phyloP scores from a whole-genome alignment of 2,888 invertebrate genomes.

The Drosophila dives region DNA sequence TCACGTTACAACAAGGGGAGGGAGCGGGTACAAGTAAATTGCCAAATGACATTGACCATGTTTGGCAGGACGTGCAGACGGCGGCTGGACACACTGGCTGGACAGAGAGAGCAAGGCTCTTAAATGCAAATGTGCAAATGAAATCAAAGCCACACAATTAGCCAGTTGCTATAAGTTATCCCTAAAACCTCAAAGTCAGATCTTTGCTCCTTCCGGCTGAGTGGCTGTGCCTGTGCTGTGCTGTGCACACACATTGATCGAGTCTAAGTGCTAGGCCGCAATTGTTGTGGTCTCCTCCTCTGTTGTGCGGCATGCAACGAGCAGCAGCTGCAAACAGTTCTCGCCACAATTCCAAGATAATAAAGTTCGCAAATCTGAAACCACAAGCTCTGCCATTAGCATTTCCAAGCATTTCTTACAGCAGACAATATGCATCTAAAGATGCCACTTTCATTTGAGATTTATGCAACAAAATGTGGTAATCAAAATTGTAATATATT shows the following conservation, averaged over 20 bases:
- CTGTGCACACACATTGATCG: slow-evolving; percentile 48
- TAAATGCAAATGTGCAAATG: slow-evolving; percentile 69
- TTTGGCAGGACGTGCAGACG: slow-evolving; percentile 26
- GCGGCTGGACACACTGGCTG: neutral
- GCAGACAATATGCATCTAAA: slow-evolving; percentile 1
- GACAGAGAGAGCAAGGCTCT: slow-evolving; percentile 29
- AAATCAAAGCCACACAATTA: slow-evolving; percentile 61
- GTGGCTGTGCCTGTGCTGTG: slow-evolving; percentile 1
- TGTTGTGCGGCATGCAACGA: slow-evolving; percentile 26
- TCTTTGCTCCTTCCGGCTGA: slow-evolving; percentile 7
- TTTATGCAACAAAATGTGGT: neutral
- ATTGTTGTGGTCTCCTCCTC: slow-evolving; percentile 59
- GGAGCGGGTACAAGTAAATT: slow-evolving; percentile 32
- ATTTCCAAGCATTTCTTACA: slow-evolving; percentile 19
- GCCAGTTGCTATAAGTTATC: slow-evolving; percentile 17
- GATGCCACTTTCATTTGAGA: slow-evolving; percentile 8
- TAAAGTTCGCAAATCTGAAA: slow-evolving; percentile 63
- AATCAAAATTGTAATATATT: neutral
- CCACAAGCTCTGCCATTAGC: slow-evolving; percentile 50
- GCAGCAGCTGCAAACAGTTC: slow-evolving; percentile 37
- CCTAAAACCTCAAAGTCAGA: slow-evolving; percentile 2
- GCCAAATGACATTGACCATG: slow-evolving; percentile 59
- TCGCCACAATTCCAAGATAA: slow-evolving; percentile 53
- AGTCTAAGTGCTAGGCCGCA: slow-evolving; percentile 57
- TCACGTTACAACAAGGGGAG: slow-evolving; percentile 39